Conservation (phyloP, 2,797 vertebrate genomes). For the Typhlichthys eigenmanni region DNA sequence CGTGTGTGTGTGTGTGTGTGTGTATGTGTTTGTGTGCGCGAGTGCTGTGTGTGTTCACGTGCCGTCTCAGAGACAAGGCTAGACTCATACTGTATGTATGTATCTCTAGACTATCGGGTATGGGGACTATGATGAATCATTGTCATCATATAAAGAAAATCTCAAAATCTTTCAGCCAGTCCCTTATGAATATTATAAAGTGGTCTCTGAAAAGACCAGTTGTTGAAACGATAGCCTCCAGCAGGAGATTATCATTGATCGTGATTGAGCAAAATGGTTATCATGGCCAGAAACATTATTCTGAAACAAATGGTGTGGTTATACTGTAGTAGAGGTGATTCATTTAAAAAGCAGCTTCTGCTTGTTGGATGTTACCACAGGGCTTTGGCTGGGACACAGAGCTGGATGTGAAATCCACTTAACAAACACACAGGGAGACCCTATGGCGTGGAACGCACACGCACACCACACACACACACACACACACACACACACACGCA, state of each 20-base stretch:
- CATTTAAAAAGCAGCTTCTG: conserved; percentile 21
- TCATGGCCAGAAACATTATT: conserved; percentile 17
- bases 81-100: conserved; percentile 44
- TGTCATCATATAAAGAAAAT: conserved; percentile 57
- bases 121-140: conserved; percentile 51
- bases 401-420: conserved; percentile 37
- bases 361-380: conserved; percentile 14
- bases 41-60: conserved; percentile 6
- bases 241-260: conserved; percentile 3
- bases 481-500: neutral
- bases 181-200: conserved; percentile 2
- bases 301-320: conserved; percentile 10
- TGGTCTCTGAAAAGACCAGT: conserved; percentile 1
- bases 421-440: neutral
- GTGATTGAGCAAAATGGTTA: conserved; percentile 7
- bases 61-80: conserved; percentile 25
- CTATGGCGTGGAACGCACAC: neutral
- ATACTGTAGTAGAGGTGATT: conserved; percentile 39
- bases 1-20: conserved; percentile 36
- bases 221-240: conserved; percentile 6
- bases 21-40: conserved; percentile 11
- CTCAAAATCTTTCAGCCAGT: conserved; percentile 7
- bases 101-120: conserved; percentile 62
- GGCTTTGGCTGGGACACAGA: conserved; percentile 35
- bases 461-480: neutral